Percentiles rank a stretch among this genome's conserved stretches.
phyloP scores from a whole-genome alignment of 2,888 invertebrate genomes.

The Drosophila neonasuta region DNA sequence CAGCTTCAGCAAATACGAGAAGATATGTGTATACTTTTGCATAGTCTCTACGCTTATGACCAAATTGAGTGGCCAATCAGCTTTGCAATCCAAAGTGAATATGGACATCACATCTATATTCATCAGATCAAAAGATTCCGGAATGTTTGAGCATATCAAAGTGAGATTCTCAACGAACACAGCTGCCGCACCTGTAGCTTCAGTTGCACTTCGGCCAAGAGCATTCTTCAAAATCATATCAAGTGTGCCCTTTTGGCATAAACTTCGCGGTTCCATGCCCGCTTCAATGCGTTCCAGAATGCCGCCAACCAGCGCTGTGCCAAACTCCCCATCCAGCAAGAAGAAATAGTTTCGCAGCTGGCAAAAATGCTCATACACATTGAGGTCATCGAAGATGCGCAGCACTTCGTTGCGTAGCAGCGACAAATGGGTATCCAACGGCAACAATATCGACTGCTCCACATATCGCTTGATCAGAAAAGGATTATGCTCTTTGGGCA shows the following conservation, averaged over 20 bases:
- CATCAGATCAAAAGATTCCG: constrained; percentile 85
- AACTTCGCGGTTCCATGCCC: constrained; percentile 86
- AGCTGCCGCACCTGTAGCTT: constrained; percentile 74
- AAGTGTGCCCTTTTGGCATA: constrained; percentile 87
- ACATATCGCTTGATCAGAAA: constrained; percentile 82
- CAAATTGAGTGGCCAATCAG: constrained; percentile 90
- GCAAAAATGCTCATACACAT: constrained; percentile 86
- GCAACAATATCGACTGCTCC: constrained; percentile 87
- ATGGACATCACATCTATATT: constrained; percentile 87
- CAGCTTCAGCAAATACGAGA: constrained; percentile 89
- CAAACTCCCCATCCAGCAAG: constrained; percentile 91
- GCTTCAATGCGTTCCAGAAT: constrained; percentile 87
- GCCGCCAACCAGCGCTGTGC: constrained; percentile 87
- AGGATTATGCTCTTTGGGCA: constrained; percentile 29
- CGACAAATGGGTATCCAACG: constrained; percentile 87
- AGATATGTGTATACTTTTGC: constrained; percentile 88
- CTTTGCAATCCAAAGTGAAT: constrained; percentile 87
- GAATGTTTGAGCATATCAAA: constrained; percentile 83
- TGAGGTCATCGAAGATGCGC: constrained; percentile 86
- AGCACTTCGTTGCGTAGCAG: constrained; percentile 89
- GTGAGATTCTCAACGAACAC: constrained; percentile 84
- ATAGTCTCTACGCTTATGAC: constrained; percentile 88
- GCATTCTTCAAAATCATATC: constrained; percentile 88
- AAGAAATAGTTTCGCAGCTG: constrained; percentile 91
- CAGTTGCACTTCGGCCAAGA: constrained; percentile 86